Evolutionary conservation across 2,113 vertebrate genomes (phyloP).

Genomic region (Alces alces): DNA sequence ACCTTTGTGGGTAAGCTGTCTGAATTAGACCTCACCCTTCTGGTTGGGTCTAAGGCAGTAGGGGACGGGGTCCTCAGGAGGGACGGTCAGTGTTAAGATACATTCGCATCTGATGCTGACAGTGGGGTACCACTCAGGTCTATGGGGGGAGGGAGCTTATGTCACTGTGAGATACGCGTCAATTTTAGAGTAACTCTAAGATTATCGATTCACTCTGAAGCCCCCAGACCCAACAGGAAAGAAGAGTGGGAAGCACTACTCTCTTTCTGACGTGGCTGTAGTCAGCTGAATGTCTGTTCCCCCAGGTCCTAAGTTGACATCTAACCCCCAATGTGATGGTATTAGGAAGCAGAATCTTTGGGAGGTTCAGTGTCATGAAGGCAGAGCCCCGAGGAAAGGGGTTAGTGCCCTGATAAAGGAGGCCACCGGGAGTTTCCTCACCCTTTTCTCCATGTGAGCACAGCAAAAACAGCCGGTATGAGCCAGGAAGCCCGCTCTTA

Average conservation of each 20-base stretch:
- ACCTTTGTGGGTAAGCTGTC: background rate
- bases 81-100: background rate
- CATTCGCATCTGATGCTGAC: background rate
- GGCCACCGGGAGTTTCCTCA: background rate
- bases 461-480: background rate
- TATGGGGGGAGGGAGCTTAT: background rate
- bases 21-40: background rate
- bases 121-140: background rate
- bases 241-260: background rate
- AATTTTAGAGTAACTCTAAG: background rate
- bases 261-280: background rate
- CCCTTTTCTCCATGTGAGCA: rapidly evolving
- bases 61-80: background rate
- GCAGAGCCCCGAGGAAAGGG: background rate
- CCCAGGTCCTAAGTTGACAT: background rate
- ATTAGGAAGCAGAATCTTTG: background rate
- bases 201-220: background rate
- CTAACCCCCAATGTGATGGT: background rate
- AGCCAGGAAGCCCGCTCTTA: background rate
- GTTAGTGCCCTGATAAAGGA: background rate
- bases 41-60: background rate
- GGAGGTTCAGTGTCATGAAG: background rate
- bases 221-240: background rate
- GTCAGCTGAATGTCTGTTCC: background rate
- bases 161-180: background rate